Evolutionary conservation across 2,797 vertebrate genomes (phyloP), one percentile per base, ranked within the genome.

Genomic region (Anabacerthia variegaticeps): DNA sequence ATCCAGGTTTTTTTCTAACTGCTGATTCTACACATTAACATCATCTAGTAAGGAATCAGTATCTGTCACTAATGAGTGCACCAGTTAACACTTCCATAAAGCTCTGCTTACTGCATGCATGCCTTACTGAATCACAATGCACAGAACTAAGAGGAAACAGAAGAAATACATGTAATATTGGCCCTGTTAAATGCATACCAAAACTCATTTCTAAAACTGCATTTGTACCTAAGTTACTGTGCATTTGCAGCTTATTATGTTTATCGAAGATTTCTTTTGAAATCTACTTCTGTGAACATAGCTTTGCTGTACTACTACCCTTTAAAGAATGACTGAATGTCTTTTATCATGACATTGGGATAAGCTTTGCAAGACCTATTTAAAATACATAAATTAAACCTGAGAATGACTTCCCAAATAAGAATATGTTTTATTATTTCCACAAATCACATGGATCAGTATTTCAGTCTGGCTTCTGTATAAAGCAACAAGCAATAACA

Each of bases 301-400:
- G 63, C 27, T 78, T 58, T 39, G 10, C 37, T 58, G 28, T 36
- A 46, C 39, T 28, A 15, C 30, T 67, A 56, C 52, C 36, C 28
- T 22, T 65, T 89, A 54, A 61, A 85, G 54, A 51, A 83, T 20
- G 22, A 80, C 10, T 34, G 12, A 39, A 77, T 69, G 20, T 62
- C 51, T 85, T 90, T 81, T 59, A 84, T 18, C 21, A 68, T n/a
- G 75, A 66, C 26, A 26, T 46, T 51, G 41, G 24, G 44, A 56
- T 59, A 76, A 87, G 93, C 30, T 71, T 67, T 32, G 28, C 28
- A 83, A 56, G 39, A 69, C 10, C 22, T 84, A 83, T 49, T 86
- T 43, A 79, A 87, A 92, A 79, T 43, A 36, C 2, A 71, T 48
- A 59, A 79, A 91, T 73, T 77, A 79, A 92, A 79, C 37, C 22